Base-by-base conservation (phyloP, 1,140 invertebrate species). In the Akabosia matsudoensis region DNA sequence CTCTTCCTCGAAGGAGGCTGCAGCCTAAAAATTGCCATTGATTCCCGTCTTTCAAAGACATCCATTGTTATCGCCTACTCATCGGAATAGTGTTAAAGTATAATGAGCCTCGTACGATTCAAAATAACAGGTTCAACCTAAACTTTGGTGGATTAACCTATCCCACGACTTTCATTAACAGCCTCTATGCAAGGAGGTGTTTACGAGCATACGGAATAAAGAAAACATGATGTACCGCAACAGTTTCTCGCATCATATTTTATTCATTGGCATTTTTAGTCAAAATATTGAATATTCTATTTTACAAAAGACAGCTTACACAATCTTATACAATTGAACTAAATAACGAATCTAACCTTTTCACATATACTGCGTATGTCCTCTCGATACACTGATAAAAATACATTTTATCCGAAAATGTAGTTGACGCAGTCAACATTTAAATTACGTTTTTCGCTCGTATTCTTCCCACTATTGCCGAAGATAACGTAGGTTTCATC, bases 51-150 rank as follows among this genome's bases (percentile, higher is more conserved):
- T 4, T 56, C 24, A 13, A 56, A 56, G 14, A 56, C 37, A 7
- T 56, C 54, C 37, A 56, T 56, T 56, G 54, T 56, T 56, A 56
- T 56, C 54, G 24, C 54, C 54, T 56, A 56, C 54, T 56, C 54
- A 56, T 3, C 24, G 54, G 37, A 56, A 16, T 16, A 22, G 13
- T 56, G 22, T 56, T n/a, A 24, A 56, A 56, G 24, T 24, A 56
- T 16, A 16, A 56, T 24, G 54, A 24, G 24, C 13, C 54, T 56
- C 10, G 10, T 22, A 13, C 14, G 54, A 56, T 18, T 7, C 37
- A 45, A n/a, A 56, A 56, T 56, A 56, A 56, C 54, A 56, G 54
- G 54, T 56, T 56, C n/a, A 56, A 56, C 13, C 24, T 56, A n/a
- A 56, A 22, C 7, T 45, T 45, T 45, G 37, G 37, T 45, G 24